Evolutionary conservation across 2,888 invertebrate species (phyloP).

Genomic region (Limnephilus marmoratus): DNA sequence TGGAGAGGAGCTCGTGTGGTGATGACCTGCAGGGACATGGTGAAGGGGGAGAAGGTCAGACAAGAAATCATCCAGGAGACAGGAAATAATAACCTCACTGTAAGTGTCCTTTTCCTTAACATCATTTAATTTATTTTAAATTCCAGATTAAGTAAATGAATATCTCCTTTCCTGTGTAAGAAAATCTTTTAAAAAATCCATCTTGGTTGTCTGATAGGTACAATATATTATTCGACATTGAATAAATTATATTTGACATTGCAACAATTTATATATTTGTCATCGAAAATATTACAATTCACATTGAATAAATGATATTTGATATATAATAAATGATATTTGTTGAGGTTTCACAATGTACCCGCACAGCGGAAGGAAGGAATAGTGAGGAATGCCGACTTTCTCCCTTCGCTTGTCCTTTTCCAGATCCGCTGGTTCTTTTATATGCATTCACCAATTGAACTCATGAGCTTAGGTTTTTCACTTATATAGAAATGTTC

Average conservation of each 20-base stretch:
- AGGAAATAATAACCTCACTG: constrained; percentile 71
- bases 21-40: constrained; percentile 74
- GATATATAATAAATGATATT: not conserved
- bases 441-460: too few relatives aligned
- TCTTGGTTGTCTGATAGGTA: not conserved
- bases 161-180: not conserved
- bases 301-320: not conserved
- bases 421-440: too few relatives aligned
- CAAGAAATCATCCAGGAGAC: constrained; percentile 72
- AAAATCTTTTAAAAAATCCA: not conserved
- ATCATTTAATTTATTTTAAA: not conserved
- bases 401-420: too few relatives aligned
- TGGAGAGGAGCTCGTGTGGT: constrained; percentile 76
- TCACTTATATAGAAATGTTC: too few relatives aligned
- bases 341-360: too few relatives aligned
- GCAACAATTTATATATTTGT: not conserved
- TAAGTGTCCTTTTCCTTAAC: constrained; percentile 3
- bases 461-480: too few relatives aligned
- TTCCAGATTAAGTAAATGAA: too few relatives aligned
- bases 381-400: too few relatives aligned
- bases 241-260: not conserved
- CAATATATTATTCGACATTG: not conserved
- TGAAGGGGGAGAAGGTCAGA: constrained; percentile 71
- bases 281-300: not conserved
- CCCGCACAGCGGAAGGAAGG: too few relatives aligned